Base-by-base conservation (phyloP, 1,140 invertebrate genomes). In the Anadara kagoshimensis region DNA sequence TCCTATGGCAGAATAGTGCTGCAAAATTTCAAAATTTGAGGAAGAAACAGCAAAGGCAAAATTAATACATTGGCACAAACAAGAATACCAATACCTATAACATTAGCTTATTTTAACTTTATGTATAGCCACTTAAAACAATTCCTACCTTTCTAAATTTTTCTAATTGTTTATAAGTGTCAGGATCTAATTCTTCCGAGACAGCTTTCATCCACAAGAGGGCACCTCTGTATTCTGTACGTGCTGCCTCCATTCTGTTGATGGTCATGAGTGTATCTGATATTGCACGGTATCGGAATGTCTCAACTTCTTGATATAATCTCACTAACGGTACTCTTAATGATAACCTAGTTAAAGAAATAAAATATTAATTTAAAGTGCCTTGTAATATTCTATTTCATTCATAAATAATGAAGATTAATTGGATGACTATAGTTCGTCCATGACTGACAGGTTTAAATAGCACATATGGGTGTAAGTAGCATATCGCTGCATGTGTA, bases 191-290 rank as follows among this genome's bases (percentile, higher is more conserved):
- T 87, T 99, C 94, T 78, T 95, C 94, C 66, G 97, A 99, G 3
- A 96, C 93, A 77, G 98, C 96, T 90, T 99, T 99, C 98, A 99
- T 99, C 98, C 98, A 99, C 83, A 96, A 94, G 1, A 99, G 91
- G 0, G 97, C 95, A 0, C 97, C 97, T 66, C 92, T 81, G 89
- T 99, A 99, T 82, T 99, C 97, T n/a, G 96, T 98, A 67, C 98
- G 92, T 2, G 94, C 92, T 85, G 95, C 95, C 87, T 99, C 98
- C 96, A 99, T 99, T 64, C 94, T 93, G 56, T 94, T 92, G 0
- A 99, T 94, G 10, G 97, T 99, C 54, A 93, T 91, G 18, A 95
- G 90, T 26, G 97, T 99, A 88, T 99, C 98, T 57, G 94, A 94
- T 0, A 99, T 95, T 0, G 98, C 98, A 76, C 97, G 92, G 75